These are phyloP conservation scores for Enteromius fasciolatus DNA, from an alignment of 2,797 vertebrate genomes.

Conservation along the genomic window DNA sequence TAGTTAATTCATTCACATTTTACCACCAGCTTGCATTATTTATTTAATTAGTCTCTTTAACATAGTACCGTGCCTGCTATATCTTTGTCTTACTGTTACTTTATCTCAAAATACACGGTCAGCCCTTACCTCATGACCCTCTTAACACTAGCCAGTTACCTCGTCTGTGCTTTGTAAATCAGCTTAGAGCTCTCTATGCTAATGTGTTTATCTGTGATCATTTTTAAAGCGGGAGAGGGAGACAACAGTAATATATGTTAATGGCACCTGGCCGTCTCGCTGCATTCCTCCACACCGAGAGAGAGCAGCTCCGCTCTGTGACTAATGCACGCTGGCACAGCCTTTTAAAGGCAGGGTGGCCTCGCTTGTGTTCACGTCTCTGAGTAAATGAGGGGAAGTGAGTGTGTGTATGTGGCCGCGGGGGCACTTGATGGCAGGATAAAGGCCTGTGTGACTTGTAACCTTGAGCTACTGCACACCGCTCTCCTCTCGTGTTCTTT, in stretches of 20 bases:
- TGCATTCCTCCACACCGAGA: not conserved
- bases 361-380: slow-evolving; percentile 25
- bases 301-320: slow-evolving; percentile 1
- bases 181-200: slow-evolving; percentile 17
- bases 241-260: slow-evolving; percentile 25
- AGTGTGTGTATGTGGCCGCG: slow-evolving; percentile 4
- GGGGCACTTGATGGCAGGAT: slow-evolving; percentile 12
- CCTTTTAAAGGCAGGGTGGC: slow-evolving; percentile 25
- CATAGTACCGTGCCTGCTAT: not conserved
- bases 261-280: slow-evolving; percentile 32
- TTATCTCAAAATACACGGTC: slow-evolving; percentile 1
- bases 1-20: not conserved
- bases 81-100: not conserved
- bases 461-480: slow-evolving; percentile 7
- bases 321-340: slow-evolving; percentile 10
- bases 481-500: not conserved
- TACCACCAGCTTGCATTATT: not conserved
- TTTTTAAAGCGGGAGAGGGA: slow-evolving; percentile 20
- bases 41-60: not conserved
- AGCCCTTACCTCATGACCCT: not conserved
- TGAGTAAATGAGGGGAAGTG: slow-evolving; percentile 2
- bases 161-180: slow-evolving; percentile 23
- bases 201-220: slow-evolving; percentile 27
- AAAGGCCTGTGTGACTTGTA: slow-evolving; percentile 31
- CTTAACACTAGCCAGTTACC: slow-evolving; percentile 22